A percentile compares a stretch with the other conserved stretches of the same genome.
Evolutionary conservation across 2,888 invertebrate species (phyloP).

Genomic region (Conistra vaccinii): DNA sequence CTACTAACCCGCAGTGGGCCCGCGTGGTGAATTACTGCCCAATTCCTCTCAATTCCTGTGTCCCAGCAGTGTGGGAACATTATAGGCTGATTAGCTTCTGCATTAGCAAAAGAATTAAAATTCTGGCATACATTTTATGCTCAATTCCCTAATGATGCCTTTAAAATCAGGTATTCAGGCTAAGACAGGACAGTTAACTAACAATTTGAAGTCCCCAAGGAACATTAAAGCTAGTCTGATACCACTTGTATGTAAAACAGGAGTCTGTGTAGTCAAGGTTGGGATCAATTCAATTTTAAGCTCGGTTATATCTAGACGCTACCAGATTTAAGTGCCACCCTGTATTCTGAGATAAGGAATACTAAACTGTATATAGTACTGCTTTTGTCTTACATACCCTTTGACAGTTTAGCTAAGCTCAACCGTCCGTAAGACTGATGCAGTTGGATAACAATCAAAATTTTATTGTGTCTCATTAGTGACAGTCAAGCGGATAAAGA

Average conservation of each 20-base stretch:
- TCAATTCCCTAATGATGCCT: background rate
- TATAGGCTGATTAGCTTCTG: too few species aligned
- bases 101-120: background rate
- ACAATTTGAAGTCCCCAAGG: conserved; percentile 9
- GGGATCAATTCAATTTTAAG: conserved; percentile 51
- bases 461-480: too few species aligned
- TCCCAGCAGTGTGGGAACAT: too few species aligned
- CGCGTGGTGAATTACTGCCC: too few species aligned
- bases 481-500: too few species aligned
- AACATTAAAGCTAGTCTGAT: conserved; percentile 11
- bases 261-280: conserved; percentile 19
- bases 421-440: too few species aligned
- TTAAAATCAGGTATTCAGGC: conserved; percentile 1
- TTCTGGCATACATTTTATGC: background rate
- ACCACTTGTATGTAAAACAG: conserved; percentile 36
- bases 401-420: conserved; percentile 6
- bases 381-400: background rate
- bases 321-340: conserved; percentile 27
- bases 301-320: conserved; percentile 33
- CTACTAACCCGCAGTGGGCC: too few species aligned
- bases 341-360: conserved; percentile 46
- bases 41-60: too few species aligned
- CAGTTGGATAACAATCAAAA: too few species aligned
- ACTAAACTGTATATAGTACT: conserved; percentile 8
- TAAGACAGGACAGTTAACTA: background rate